These are phyloP conservation scores for Cerastis rubricosa DNA, from an alignment of 2,888 invertebrate genomes.

Conservation along the genomic window DNA sequence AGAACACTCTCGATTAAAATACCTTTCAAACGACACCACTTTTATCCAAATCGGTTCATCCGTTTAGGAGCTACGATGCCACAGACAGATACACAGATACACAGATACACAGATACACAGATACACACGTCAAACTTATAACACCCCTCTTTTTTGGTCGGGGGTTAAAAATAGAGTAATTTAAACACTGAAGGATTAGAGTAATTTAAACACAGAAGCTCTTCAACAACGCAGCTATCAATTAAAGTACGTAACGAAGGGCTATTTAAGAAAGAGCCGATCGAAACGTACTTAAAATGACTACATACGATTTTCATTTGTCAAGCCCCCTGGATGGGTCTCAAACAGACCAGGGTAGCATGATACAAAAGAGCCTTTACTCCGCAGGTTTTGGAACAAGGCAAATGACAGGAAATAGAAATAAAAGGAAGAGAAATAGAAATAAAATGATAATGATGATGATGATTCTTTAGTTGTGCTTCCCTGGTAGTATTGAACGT, in stretches of 20 bases:
- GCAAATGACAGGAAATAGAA: no score
- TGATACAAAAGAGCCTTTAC: neutral
- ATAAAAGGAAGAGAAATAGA: no score
- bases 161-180: neutral
- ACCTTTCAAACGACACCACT: no score
- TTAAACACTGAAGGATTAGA: neutral
- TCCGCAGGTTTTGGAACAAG: neutral
- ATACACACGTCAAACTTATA: no score
- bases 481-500: slow-evolving; percentile 45
- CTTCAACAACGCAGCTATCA: slow-evolving; percentile 30
- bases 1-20: no score
- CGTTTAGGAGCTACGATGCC: no score
- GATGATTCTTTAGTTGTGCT: neutral
- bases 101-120: no score
- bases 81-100: no score
- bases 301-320: slow-evolving; percentile 31
- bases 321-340: neutral
- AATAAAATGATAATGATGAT: neutral
- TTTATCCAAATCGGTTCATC: no score
- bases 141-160: no score
- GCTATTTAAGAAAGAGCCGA: slow-evolving; percentile 71
- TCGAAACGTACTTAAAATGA: slow-evolving; percentile 79
- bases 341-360: neutral
- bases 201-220: neutral
- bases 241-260: slow-evolving; percentile 73